Evolutionary conservation across 2,113 vertebrate genomes (phyloP).

Genomic region (Istiophorus platypterus): DNA sequence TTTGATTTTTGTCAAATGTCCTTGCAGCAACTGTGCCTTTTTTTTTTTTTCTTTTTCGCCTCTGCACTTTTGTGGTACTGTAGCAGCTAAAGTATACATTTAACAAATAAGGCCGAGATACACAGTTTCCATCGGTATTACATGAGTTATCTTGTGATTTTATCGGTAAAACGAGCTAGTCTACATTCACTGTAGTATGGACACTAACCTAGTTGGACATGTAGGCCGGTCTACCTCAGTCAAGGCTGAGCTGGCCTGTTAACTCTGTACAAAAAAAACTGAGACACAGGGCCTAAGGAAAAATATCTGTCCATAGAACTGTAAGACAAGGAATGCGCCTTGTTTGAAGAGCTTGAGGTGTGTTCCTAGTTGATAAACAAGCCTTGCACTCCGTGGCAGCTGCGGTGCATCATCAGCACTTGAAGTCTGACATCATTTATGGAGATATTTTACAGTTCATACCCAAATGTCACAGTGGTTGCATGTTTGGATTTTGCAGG

Average conservation of each 20-base stretch:
- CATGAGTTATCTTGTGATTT: background rate
- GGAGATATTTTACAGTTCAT: constrained; percentile 60
- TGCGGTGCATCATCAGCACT: constrained; percentile 43
- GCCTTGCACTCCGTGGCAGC: constrained; percentile 7
- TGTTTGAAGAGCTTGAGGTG: constrained; percentile 17
- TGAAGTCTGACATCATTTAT: constrained; percentile 59
- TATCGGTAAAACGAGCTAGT: constrained; percentile 13
- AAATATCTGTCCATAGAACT: constrained; percentile 16
- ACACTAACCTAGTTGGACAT: constrained; percentile 8
- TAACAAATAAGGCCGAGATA: background rate
- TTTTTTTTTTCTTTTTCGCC: constrained; percentile 1
- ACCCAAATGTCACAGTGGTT: constrained; percentile 59
- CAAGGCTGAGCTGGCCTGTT: constrained; percentile 2
- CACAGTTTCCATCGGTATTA: background rate
- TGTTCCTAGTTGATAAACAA: constrained; percentile 48
- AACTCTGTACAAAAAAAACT: background rate
- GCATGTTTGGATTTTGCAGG: constrained; percentile 42
- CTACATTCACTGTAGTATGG: background rate
- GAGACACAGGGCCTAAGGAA: constrained; percentile 22
- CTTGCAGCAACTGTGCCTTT: constrained; percentile 1
- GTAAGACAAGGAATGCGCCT: constrained; percentile 5
- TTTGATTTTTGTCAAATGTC: constrained; percentile 46
- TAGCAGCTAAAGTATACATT: background rate
- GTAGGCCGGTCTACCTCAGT: constrained; percentile 5
- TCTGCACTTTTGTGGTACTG: background rate